A percentile compares a stretch with the other conserved stretches of the same genome.
phyloP scores from a whole-genome alignment of 2,797 vertebrate genomes.

The Ammospiza maritima region DNA sequence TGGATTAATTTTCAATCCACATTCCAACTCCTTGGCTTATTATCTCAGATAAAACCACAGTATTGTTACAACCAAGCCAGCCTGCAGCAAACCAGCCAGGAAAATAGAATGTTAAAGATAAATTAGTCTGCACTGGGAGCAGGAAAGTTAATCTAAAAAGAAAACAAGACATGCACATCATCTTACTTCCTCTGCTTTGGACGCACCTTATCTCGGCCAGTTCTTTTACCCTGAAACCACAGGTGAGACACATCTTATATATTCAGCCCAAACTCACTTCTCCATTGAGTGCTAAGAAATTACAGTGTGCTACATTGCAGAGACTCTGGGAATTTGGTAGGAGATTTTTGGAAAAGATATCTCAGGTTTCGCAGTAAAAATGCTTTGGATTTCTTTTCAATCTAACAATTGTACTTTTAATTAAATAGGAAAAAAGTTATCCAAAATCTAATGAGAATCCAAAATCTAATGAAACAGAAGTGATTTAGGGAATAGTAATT shows the following conservation, averaged over 20 bases:
- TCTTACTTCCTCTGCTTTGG: slow-evolving; percentile 80
- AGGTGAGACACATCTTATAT: slow-evolving; percentile 35
- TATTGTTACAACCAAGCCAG: background rate
- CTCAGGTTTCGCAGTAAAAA: background rate
- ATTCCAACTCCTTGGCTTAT: background rate
- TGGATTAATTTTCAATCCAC: background rate
- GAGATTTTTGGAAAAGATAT: background rate
- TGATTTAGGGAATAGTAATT: background rate
- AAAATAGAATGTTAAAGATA: background rate
- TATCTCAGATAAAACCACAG: background rate
- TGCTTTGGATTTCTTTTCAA: background rate
- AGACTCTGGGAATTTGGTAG: background rate
- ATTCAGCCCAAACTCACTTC: background rate
- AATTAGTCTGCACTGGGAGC: slow-evolving; percentile 49
- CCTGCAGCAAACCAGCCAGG: slow-evolving; percentile 30
- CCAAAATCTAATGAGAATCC: background rate
- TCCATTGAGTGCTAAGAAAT: background rate
- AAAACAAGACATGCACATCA: slow-evolving; percentile 72
- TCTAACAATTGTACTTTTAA: background rate
- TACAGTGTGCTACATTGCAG: background rate
- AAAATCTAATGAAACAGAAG: background rate
- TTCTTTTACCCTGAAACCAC: slow-evolving; percentile 85
- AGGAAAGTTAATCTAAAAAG: slow-evolving; percentile 56
- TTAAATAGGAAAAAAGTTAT: background rate
- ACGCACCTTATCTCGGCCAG: slow-evolving; percentile 86